Evolutionary conservation across 2,797 vertebrate species (phyloP).

Genomic region (Chrysocyon brachyurus): DNA sequence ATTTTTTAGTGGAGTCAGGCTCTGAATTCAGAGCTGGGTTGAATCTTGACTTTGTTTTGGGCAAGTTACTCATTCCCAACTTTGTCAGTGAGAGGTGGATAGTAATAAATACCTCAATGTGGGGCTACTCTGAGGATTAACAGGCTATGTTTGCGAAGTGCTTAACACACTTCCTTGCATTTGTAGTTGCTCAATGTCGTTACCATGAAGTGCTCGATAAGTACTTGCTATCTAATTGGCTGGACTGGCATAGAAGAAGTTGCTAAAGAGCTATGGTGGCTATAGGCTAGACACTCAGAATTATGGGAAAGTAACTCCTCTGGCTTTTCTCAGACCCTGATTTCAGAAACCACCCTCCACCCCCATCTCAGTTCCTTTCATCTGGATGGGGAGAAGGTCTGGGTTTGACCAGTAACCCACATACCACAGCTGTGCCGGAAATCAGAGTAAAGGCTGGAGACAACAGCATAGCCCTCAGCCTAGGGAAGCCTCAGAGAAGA

Average conservation of each 20-base stretch:
- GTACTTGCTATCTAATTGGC: not conserved
- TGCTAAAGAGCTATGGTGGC: not conserved
- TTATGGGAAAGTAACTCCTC: not conserved
- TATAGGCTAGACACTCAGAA: not conserved
- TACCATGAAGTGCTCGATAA: not conserved
- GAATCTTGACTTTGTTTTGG: not conserved
- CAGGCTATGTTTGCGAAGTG: not conserved
- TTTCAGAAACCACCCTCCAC: not conserved
- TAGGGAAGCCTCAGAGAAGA: not conserved
- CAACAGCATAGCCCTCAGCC: not conserved
- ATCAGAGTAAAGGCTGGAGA: not conserved
- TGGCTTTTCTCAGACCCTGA: constrained; percentile 16
- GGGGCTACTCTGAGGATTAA: not conserved
- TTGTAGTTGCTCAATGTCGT: not conserved
- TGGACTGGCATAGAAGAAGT: not conserved
- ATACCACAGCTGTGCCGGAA: not conserved
- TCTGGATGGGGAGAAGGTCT: not conserved
- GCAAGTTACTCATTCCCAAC: not conserved
- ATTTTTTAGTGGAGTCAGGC: not conserved
- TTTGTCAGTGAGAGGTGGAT: not conserved
- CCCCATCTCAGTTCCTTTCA: not conserved
- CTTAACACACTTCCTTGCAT: not conserved
- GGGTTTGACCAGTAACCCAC: not conserved
- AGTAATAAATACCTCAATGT: not conserved
- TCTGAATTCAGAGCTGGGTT: not conserved